Percentiles rank a stretch among this genome's conserved stretches.
Conservation (phyloP, 2,888 invertebrate genomes). For the Yponomeuta sedellus region DNA sequence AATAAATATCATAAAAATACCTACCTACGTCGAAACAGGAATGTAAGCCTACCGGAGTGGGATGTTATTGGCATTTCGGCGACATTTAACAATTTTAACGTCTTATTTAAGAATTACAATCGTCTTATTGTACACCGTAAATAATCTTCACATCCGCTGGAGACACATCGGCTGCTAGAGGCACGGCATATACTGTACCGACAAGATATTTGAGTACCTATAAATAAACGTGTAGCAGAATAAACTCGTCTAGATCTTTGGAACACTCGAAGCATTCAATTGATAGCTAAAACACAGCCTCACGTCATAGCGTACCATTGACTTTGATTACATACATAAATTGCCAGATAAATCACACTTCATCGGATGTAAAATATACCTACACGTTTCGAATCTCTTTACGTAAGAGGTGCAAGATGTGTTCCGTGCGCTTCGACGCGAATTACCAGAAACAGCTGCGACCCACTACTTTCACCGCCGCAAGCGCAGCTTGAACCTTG, state of each 20-base stretch:
- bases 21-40: background rate
- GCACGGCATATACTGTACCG: conserved; percentile 13
- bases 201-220: background rate
- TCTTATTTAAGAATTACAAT: conserved; percentile 8
- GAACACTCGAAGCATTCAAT: background rate
- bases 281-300: background rate
- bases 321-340: background rate
- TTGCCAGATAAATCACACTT: background rate
- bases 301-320: background rate
- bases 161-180: background rate
- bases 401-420: background rate
- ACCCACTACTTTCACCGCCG: background rate
- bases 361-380: background rate
- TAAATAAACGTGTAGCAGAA: background rate
- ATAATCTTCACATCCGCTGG: background rate
- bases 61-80: background rate
- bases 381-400: background rate
- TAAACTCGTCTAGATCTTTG: background rate
- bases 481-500: conserved; percentile 1
- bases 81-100: background rate
- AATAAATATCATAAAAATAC: conserved; percentile 2
- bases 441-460: conserved; percentile 1
- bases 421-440: background rate
- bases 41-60: background rate
- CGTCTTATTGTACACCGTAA: background rate